These are phyloP conservation scores for Anthrax anthrax DNA, from an alignment of 2,888 invertebrate species.

Conservation along the genomic window DNA sequence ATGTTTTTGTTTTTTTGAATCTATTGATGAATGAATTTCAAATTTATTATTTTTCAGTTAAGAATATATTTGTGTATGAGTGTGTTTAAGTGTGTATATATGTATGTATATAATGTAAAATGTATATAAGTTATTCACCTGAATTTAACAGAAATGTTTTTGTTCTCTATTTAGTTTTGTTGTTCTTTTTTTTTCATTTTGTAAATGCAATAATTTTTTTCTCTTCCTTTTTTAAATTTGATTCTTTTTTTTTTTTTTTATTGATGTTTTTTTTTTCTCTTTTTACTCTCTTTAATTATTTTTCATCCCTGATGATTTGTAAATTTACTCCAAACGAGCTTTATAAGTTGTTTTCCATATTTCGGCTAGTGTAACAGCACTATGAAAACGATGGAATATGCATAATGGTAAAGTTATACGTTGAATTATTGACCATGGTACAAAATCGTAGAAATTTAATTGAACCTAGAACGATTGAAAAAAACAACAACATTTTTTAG, in stretches of 20 bases:
- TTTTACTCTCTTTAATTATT: too few relatives aligned
- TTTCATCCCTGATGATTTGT: too few relatives aligned
- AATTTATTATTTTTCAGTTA: too few relatives aligned
- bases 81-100: too few relatives aligned
- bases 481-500: too few relatives aligned
- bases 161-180: background rate
- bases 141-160: too few relatives aligned
- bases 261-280: background rate
- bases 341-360: slow-evolving; percentile 95
- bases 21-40: too few relatives aligned
- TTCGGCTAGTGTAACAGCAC: slow-evolving; percentile 85
- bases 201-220: background rate
- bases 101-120: too few relatives aligned
- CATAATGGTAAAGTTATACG: slow-evolving; percentile 85
- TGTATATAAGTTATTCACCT: too few relatives aligned
- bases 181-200: background rate
- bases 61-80: too few relatives aligned
- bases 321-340: slow-evolving; percentile 68
- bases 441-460: slow-evolving; percentile 82
- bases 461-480: slow-evolving; percentile 43
- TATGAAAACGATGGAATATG: slow-evolving; percentile 94
- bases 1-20: too few relatives aligned
- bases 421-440: slow-evolving; percentile 87
- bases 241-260: background rate
- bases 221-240: background rate